A percentile compares a stretch with the other conserved stretches of the same genome.
Conservation (phyloP, 2,888 invertebrate species). For the Tachina fera region DNA sequence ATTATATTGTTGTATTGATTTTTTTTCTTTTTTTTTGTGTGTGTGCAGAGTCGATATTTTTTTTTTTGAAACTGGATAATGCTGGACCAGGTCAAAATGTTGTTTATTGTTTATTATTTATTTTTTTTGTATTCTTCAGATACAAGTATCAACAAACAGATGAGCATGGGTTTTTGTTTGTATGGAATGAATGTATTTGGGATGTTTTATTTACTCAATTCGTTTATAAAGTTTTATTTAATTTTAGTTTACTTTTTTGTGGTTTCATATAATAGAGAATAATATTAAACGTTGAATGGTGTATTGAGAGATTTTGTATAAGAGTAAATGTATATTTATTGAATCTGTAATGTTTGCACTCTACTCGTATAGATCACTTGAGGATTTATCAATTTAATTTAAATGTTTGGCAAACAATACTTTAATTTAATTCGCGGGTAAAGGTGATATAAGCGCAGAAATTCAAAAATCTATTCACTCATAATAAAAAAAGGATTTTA, state of each 20-base stretch:
- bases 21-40: background rate
- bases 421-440: no score
- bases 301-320: constrained; percentile 51
- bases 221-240: constrained; percentile 14
- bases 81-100: constrained; percentile 71
- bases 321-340: constrained; percentile 35
- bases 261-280: constrained; percentile 12
- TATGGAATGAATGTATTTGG: background rate
- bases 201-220: constrained; percentile 20
- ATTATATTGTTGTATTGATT: constrained; percentile 10
- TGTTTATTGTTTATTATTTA: constrained; percentile 37
- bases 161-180: background rate
- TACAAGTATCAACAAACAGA: background rate
- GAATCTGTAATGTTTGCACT: background rate
- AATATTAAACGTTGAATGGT: constrained; percentile 23
- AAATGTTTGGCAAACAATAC: no score
- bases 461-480: no score
- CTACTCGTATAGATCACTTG: no score
- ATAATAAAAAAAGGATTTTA: no score
- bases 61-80: constrained; percentile 63
- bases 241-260: background rate
- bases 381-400: no score
- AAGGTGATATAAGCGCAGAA: no score
- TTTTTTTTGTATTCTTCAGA: constrained; percentile 31
- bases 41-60: constrained; percentile 31